Conservation (phyloP, 2,888 invertebrate species). For the Phasia obesa region DNA sequence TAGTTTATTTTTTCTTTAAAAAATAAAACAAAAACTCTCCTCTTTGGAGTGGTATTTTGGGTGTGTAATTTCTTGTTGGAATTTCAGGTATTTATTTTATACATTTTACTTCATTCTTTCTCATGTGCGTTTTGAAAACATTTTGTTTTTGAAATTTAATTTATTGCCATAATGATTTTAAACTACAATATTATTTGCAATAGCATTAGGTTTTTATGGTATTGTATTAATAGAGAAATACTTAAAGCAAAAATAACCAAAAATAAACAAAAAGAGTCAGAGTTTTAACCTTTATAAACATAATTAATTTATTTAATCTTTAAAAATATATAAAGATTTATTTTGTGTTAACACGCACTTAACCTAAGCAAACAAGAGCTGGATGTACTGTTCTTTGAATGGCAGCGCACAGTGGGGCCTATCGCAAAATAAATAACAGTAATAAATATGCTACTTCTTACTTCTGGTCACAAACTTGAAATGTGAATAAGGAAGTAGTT, state of each 20-base stretch:
- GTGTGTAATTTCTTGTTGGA: constrained; percentile 37
- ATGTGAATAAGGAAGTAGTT: no score
- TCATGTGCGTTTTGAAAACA: background rate
- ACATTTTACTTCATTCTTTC: background rate
- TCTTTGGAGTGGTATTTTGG: constrained; percentile 52
- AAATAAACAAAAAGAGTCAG: background rate
- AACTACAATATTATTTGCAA: no score
- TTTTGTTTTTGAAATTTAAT: no score
- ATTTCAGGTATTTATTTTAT: background rate
- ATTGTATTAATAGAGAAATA: no score
- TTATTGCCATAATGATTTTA: no score
- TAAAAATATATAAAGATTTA: constrained; percentile 42
- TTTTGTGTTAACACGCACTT: constrained; percentile 34
- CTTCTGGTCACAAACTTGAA: no score
- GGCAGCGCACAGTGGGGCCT: no score
- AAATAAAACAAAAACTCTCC: constrained; percentile 14
- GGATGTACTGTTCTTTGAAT: background rate
- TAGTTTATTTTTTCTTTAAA: no score
- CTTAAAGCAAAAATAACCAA: background rate
- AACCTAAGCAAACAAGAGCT: no score
- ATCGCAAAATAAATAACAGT: no score
- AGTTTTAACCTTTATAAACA: constrained; percentile 16
- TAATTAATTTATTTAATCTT: constrained; percentile 44
- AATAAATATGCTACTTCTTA: no score
- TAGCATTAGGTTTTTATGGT: no score